These are phyloP conservation scores for Xylophagus ater DNA, from an alignment of 2,888 invertebrate species.

Conservation along the genomic window DNA sequence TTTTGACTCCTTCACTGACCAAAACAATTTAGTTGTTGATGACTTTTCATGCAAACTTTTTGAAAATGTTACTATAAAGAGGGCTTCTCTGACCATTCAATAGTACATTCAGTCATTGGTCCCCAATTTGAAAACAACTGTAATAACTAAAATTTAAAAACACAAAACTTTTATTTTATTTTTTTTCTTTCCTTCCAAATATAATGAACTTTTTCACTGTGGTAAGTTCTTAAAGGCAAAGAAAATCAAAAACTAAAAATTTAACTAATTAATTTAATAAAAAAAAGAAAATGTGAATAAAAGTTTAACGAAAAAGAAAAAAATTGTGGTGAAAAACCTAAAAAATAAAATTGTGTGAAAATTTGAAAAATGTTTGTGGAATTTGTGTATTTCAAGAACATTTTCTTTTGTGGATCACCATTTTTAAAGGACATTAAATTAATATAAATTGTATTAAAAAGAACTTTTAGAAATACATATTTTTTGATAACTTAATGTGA, in stretches of 20 bases:
- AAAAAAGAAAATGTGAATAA: background rate
- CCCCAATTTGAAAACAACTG: constrained; percentile 40
- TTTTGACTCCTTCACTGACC: too few relatives aligned
- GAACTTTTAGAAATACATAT: too few relatives aligned
- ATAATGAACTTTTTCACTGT: constrained; percentile 42
- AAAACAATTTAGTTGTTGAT: too few relatives aligned
- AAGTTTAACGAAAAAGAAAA: constrained; percentile 5
- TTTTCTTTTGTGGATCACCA: background rate
- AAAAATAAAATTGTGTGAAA: constrained; percentile 5
- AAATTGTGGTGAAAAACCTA: constrained; percentile 7
- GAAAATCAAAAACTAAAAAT: background rate
- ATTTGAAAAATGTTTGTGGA: constrained; percentile 6
- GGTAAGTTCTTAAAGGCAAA: constrained; percentile 30
- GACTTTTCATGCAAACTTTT: too few relatives aligned
- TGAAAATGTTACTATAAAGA: constrained; percentile 34
- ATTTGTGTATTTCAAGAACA: background rate
- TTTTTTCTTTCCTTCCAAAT: constrained; percentile 29
- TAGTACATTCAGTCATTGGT: constrained; percentile 40
- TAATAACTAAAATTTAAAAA: too few relatives aligned
- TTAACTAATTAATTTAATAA: background rate
- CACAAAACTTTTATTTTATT: too few relatives aligned
- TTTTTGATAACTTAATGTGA: too few relatives aligned
- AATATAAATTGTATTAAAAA: too few relatives aligned
- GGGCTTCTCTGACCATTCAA: constrained; percentile 29
- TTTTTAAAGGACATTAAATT: too few relatives aligned